Evolutionary conservation across 1,140 invertebrate species (phyloP), one percentile per base, ranked within the genome.

Genomic region (Brachionus plicatilis): DNA sequence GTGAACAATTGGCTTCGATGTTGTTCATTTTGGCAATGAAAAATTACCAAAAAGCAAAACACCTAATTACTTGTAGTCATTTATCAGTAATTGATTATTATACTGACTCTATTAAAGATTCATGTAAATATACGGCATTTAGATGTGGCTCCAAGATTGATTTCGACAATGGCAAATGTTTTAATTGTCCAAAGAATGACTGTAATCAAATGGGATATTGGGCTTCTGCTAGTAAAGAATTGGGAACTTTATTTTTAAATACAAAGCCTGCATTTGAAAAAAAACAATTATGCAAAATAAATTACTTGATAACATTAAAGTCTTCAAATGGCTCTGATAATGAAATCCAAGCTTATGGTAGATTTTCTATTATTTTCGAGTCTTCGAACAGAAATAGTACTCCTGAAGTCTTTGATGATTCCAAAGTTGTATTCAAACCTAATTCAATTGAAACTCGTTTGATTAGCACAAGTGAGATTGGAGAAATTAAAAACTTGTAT

Each of bases 121-220:
- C 11, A 82, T 82, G 50, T 24, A 12, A 65, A 12, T 82, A 47
- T 29, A 82, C 50, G 24, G 79, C 53, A 12, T 82, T 65, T 72
- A 12, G 12, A 37, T 83, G 82, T 37, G 29, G 6, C 12, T 68
- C 60, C 4, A 24, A 33, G 11, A 20, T 11, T 33, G 68, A 72
- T 33, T 83, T 83, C 70, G 60, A 83, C 41, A 53, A 20, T 29
- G 82, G 82, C 17, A 56, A 68, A 45, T 83, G 82, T 70, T 37
- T 47, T 12, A 20, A n/a, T 3, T 83, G 82, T 37, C 24, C 47
- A 37, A 37, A 11, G 2, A 68, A 70, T 20, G 79, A 56, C 6
- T 83, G 82, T 56, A 83, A 83, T 70, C n/a, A 41, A 68, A 83
- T 83, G 82, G 82, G 82, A 17, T 83, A 70, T 53, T 83, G 60